Conservation (phyloP, 2,888 invertebrate genomes). For the Mellilla xanthometata region DNA sequence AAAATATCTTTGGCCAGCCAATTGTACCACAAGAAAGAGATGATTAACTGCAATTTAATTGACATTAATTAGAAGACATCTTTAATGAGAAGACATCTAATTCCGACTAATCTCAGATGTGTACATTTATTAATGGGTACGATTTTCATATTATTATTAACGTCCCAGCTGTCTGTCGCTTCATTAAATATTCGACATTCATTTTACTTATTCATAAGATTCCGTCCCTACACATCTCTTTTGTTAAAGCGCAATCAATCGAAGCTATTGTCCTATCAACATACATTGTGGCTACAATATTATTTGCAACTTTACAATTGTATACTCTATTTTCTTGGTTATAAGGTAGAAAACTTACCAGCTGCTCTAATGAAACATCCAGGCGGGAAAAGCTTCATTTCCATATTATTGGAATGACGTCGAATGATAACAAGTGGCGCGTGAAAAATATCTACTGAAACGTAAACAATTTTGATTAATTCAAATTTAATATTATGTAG, state of each 20-base stretch:
- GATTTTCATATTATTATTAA: too few relatives aligned
- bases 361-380: slow-evolving; percentile 35
- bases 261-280: slow-evolving; percentile 11
- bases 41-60: too few relatives aligned
- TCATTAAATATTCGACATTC: slow-evolving; percentile 5
- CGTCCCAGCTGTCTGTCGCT: background rate
- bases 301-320: background rate
- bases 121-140: background rate
- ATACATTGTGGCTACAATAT: slow-evolving; percentile 14
- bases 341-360: background rate
- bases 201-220: slow-evolving; percentile 11
- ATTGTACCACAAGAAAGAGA: too few relatives aligned
- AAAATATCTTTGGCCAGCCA: too few relatives aligned
- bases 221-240: slow-evolving; percentile 6
- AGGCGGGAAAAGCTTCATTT: slow-evolving; percentile 45
- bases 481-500: too few relatives aligned
- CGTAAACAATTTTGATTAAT: background rate
- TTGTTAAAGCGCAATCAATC: slow-evolving; percentile 18
- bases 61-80: too few relatives aligned
- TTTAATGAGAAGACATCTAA: too few relatives aligned
- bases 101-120: too few relatives aligned
- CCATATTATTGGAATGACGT: slow-evolving; percentile 39
- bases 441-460: slow-evolving; percentile 1
- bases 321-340: background rate
- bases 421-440: slow-evolving; percentile 22